Percentiles rank a stretch among this genome's conserved stretches.
Conservation (phyloP, 2,797 vertebrate species). For the Gallirallus australis region DNA sequence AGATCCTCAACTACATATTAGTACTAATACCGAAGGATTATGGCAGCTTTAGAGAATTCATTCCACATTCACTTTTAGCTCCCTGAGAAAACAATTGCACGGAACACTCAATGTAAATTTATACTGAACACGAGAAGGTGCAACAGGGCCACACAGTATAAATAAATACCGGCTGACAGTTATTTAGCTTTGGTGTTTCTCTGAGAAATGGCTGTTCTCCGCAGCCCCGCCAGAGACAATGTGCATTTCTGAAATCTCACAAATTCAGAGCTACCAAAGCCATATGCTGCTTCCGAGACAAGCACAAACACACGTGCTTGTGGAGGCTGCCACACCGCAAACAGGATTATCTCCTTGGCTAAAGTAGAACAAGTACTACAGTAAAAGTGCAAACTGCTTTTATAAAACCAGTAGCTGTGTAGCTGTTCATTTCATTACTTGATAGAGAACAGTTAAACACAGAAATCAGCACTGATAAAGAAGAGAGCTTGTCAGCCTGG, state of each 20-base stretch:
- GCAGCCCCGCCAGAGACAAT: not conserved
- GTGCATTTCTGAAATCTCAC: slow-evolving; percentile 8
- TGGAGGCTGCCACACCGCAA: not conserved
- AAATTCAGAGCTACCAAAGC: not conserved
- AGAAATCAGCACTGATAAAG: not conserved
- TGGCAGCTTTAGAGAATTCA: not conserved
- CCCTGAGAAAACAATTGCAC: not conserved
- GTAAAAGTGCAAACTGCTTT: not conserved
- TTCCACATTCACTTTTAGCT: not conserved
- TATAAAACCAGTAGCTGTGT: not conserved
- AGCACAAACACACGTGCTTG: not conserved
- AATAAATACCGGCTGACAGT: not conserved
- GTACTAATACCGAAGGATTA: not conserved
- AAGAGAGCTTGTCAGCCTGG: not conserved
- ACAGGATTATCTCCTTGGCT: not conserved
- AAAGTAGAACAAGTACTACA: not conserved
- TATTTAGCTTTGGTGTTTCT: not conserved
- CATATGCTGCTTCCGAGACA: not conserved
- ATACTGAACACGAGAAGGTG: not conserved
- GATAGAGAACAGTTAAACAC: not conserved
- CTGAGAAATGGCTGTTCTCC: not conserved
- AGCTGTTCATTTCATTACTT: not conserved
- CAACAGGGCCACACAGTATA: not conserved
- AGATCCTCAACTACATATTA: not conserved
- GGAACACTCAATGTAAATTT: not conserved